Base-by-base conservation (phyloP, 1,140 invertebrate species). In the Proctacanthus coquilletti region DNA sequence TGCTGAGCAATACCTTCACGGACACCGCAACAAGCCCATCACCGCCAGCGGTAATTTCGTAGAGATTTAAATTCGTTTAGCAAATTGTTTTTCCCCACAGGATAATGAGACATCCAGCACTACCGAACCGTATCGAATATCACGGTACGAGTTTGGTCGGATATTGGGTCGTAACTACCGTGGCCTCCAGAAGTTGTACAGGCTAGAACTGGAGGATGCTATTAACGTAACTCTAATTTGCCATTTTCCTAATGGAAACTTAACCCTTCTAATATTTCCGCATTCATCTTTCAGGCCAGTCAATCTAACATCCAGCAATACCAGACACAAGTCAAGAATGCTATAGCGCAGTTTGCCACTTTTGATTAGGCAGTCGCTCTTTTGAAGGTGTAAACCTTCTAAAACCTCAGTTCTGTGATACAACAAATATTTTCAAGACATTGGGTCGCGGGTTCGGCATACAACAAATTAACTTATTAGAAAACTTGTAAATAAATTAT, bases 111-210 rank as follows among this genome's bases (percentile, higher is more conserved):
- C 38, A 9, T 42, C 40, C 3, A 54, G 54, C 0, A 53, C 52
- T 6, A 59, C 57, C 0, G 53, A 58, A 36, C 30, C 33, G 0
- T 58, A 51, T 33, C 38, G 43, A 11, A 57, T 60, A n/a, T 56
- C 57, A 2, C 45, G 56, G n/a, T 56, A 56, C 21, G 57, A 60
- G 32, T 38, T 60, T 27, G 57, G 56, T 5, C 45, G 49, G 10
- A 58, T 60, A 27, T 21, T 60, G 25, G 54, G 54, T 9, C 44
- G 57, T 6, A 60, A 60, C 36, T 60, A 48, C 33, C 48, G 57
- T 4, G 56, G 56, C 5, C 19, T 60, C 5, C 46, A 60, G 17
- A 53, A 51, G 20, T 27, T 60, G 33, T 44, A 48, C 11, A 43
- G 51, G 45, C 49, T 36, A 27, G 57, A 60, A 37, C 49, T 60